Percentiles rank a stretch among this genome's conserved stretches.
Evolutionary conservation across 2,888 invertebrate species (phyloP).

Genomic region (Strigamia transsilvanica): DNA sequence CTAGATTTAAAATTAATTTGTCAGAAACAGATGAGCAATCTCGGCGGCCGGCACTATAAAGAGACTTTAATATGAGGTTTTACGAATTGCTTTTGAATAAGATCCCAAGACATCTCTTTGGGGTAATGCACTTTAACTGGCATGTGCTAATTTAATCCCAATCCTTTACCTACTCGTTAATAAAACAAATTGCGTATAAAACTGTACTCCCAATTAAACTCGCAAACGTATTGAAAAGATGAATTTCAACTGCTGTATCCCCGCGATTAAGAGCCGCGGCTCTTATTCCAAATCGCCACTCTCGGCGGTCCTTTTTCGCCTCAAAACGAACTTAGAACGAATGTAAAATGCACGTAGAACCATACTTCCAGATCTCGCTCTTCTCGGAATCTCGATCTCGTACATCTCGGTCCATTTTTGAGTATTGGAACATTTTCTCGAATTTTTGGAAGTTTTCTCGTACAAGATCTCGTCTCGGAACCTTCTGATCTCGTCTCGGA

Average conservation of each 20-base stretch:
- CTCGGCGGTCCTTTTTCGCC: no score
- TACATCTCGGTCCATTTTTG: no score
- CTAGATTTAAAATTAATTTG: neutral
- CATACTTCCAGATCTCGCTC: no score
- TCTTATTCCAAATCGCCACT: no score
- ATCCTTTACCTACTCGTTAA: neutral
- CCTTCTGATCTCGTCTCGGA: no score
- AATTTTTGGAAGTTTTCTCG: no score
- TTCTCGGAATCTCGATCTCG: no score
- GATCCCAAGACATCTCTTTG: neutral
- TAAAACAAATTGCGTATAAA: neutral
- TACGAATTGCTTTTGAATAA: neutral
- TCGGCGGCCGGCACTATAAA: neutral
- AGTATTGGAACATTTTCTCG: no score
- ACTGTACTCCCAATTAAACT: neutral
- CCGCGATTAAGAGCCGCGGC: no score
- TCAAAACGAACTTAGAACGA: no score
- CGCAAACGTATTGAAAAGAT: neutral
- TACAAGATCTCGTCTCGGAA: no score
- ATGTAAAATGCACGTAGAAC: no score
- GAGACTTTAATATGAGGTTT: neutral
- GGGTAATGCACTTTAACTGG: neutral
- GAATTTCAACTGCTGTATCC: constrained; percentile 22
- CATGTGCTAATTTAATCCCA: constrained; percentile 18
- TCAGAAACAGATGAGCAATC: constrained; percentile 17